Evolutionary conservation across 2,888 invertebrate species (phyloP).

Genomic region (Aquatica leii): DNA sequence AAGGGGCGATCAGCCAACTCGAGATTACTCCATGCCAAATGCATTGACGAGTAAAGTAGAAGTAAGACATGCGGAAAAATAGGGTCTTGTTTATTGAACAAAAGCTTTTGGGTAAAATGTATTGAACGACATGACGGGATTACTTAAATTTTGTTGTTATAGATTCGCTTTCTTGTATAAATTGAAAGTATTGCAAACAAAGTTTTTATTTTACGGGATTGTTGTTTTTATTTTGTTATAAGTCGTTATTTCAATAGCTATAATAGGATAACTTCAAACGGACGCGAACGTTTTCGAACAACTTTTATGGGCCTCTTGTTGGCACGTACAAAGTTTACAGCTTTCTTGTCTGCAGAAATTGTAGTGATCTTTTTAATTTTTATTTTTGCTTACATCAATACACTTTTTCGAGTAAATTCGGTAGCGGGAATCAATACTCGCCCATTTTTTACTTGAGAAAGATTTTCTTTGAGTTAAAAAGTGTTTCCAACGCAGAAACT

Average conservation of each 20-base stretch:
- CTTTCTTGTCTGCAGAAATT: constrained; percentile 21
- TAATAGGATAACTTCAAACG: constrained; percentile 26
- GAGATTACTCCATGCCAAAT: constrained; percentile 52
- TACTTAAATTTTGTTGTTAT: constrained; percentile 3
- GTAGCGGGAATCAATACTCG: background rate
- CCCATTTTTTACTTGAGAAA: no score
- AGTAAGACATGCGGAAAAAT: constrained; percentile 57
- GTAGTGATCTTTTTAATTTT: constrained; percentile 11
- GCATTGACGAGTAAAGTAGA: constrained; percentile 54
- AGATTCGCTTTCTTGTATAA: background rate
- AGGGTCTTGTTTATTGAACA: constrained; percentile 52
- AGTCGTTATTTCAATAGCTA: constrained; percentile 21
- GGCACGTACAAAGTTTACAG: constrained; percentile 44
- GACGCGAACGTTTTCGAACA: constrained; percentile 26
- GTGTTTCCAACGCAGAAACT: no score
- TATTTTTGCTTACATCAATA: constrained; percentile 1
- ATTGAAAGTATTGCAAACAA: constrained; percentile 9
- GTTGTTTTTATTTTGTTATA: constrained; percentile 23
- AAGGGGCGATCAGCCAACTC: constrained; percentile 52
- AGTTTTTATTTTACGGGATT: constrained; percentile 6
- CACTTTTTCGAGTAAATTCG: background rate
- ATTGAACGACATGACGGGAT: constrained; percentile 14
- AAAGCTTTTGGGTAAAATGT: constrained; percentile 19
- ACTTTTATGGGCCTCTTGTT: constrained; percentile 43
- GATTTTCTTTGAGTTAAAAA: no score